Evolutionary conservation across 2,113 vertebrate genomes (phyloP), one percentile per base, ranked within the genome.

Genomic region (Corythornis madagascariensis): DNA sequence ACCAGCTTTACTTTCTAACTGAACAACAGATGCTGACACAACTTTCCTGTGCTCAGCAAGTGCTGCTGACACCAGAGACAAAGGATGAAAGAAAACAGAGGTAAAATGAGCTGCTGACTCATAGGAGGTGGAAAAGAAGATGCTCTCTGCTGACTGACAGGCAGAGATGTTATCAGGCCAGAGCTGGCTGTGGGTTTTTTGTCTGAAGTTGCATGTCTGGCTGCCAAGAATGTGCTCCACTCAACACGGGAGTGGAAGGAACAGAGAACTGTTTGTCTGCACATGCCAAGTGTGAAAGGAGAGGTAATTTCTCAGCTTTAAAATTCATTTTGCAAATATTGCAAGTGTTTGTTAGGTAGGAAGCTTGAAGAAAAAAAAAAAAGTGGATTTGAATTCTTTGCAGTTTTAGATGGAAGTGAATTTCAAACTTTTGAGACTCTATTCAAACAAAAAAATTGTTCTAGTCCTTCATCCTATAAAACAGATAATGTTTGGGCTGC

Each of bases 401-500:
- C 43, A 78, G 7, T 17, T 47, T 20, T 78, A 13, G 2, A 13
- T 75, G 16, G 33, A 81, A 88, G 0, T 53, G 2, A 78, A 60
- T 71, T 80, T 86, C 21, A 73, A 85, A 73, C 3, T 60, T 78
- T 43, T 56, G 11, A 66, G 40, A 8, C 26, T 53, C 10, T 18
- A 8, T 33, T 73, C 33, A 65, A 61, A 76, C 10, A 4, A 84
- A 61, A 86, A 77, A 17, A 6, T 10, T 40, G 3, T 35, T 52
- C 42, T 3, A 26, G 12, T 61, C 35, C 28, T 82, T 12, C 12
- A 64, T 60, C 8, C 28, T 84, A n/a, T 66, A 92, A 60, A 16
- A 0, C 10, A 35, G 31, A 24, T 40, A 63, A 43, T 14, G 10
- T 15, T 21, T 50, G 19, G 25, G 10, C 16, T 22, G 1, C 12